Conservation (phyloP, 1,140 invertebrate genomes). For the Bombus pascuorum region DNA sequence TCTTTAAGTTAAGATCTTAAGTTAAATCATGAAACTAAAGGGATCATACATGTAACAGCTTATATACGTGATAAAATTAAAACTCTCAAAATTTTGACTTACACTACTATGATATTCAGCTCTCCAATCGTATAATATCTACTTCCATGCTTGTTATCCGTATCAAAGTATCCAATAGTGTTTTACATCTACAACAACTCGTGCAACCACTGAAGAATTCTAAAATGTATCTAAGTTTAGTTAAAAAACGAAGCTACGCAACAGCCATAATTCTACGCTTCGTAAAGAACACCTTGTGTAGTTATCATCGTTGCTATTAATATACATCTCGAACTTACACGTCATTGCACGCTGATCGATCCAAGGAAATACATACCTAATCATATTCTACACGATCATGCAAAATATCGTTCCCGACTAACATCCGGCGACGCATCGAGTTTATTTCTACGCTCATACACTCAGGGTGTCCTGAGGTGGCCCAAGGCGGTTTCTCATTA, state of each 20-base stretch:
- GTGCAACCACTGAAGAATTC: neutral
- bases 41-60: no score
- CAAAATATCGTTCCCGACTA: slow-evolving; percentile 21
- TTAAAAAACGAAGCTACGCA: no score
- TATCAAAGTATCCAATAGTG: no score
- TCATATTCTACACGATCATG: neutral
- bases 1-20: no score
- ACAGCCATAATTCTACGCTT: no score
- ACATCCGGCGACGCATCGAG: neutral
- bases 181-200: no score
- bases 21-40: no score
- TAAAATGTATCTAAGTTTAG: neutral
- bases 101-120: no score
- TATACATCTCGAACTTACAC: neutral
- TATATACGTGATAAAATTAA: no score
- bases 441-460: neutral
- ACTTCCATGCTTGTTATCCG: no score
- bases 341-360: neutral
- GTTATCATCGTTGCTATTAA: neutral
- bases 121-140: no score
- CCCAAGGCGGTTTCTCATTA: slow-evolving; percentile 48
- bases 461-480: slow-evolving; percentile 7
- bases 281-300: neutral
- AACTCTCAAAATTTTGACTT: no score
- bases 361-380: neutral